These are phyloP conservation scores for Caenorhabditis zanzibari DNA, from an alignment of 2,888 invertebrate species.

Conservation along the genomic window DNA sequence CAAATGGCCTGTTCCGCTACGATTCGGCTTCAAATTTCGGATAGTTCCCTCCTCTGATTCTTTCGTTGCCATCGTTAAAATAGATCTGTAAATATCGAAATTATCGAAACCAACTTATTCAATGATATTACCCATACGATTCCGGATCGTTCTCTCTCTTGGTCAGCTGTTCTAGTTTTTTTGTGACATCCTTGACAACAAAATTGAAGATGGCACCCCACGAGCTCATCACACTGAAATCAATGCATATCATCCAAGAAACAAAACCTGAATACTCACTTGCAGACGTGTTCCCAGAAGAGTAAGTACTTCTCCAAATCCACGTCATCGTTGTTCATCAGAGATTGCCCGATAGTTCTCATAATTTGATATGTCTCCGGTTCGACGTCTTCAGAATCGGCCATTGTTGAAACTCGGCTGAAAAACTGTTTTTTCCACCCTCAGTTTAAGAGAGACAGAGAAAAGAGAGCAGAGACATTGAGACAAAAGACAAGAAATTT, in stretches of 20 bases:
- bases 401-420: slow-evolving; percentile 11
- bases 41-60: slow-evolving; percentile 45
- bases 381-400: slow-evolving; percentile 11
- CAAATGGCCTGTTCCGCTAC: slow-evolving; percentile 60
- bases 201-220: slow-evolving; percentile 59
- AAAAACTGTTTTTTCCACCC: background rate
- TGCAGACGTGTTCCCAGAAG: slow-evolving; percentile 59
- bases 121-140: slow-evolving; percentile 26
- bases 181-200: slow-evolving; percentile 51
- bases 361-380: slow-evolving; percentile 51
- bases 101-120: background rate
- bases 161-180: slow-evolving; percentile 34
- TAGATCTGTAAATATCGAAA: slow-evolving; percentile 26
- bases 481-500: slow-evolving; percentile 14
- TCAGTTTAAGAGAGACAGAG: background rate
- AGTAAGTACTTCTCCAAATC: slow-evolving; percentile 48
- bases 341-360: slow-evolving; percentile 23
- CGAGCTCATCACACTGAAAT: slow-evolving; percentile 50
- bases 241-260: background rate
- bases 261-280: slow-evolving; percentile 5
- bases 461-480: background rate
- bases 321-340: slow-evolving; percentile 42
- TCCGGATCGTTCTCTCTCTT: slow-evolving; percentile 19
- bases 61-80: slow-evolving; percentile 43
- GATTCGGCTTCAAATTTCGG: slow-evolving; percentile 52